phyloP scores from a whole-genome alignment of 2,888 invertebrate species.

The Leucoptera coffeella region DNA sequence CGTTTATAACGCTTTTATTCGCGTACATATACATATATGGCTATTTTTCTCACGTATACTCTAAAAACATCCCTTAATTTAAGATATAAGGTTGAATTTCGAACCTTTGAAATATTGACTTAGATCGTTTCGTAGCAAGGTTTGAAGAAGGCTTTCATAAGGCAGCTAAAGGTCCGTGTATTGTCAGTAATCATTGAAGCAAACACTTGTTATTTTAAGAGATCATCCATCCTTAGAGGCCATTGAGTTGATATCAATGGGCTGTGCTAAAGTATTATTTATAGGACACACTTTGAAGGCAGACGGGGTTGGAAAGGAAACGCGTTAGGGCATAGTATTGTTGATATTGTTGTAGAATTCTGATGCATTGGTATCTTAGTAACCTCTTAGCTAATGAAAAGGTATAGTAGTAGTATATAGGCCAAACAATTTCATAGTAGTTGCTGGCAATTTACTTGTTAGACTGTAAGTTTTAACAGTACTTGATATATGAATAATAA shows the following conservation, averaged over 20 bases:
- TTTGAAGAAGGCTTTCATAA: slow-evolving; percentile 33
- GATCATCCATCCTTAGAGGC: slow-evolving; percentile 51
- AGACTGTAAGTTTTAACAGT: too few relatives aligned
- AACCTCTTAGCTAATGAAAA: slow-evolving; percentile 22
- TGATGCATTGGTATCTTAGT: too few relatives aligned
- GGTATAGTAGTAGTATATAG: too few relatives aligned
- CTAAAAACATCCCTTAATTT: slow-evolving; percentile 1
- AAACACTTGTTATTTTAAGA: slow-evolving; percentile 56
- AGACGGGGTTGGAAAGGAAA: too few relatives aligned
- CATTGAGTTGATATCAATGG: slow-evolving; percentile 35
- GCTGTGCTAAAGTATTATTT: slow-evolving; percentile 49
- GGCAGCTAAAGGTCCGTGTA: slow-evolving; percentile 46
- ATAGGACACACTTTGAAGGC: slow-evolving; percentile 48
- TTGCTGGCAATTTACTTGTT: too few relatives aligned
- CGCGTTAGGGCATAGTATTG: too few relatives aligned
- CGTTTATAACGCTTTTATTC: too few relatives aligned
- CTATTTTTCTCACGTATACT: not conserved
- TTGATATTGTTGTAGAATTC: too few relatives aligned
- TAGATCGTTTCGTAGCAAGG: too few relatives aligned
- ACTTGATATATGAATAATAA: too few relatives aligned
- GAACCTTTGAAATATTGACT: too few relatives aligned
- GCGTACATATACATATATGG: slow-evolving; percentile 16
- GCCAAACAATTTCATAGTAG: too few relatives aligned
- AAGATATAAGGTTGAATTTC: not conserved
- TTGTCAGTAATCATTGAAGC: slow-evolving; percentile 54